phyloP scores from a whole-genome alignment of 2,888 invertebrate genomes.

The Stramonita haemastoma region DNA sequence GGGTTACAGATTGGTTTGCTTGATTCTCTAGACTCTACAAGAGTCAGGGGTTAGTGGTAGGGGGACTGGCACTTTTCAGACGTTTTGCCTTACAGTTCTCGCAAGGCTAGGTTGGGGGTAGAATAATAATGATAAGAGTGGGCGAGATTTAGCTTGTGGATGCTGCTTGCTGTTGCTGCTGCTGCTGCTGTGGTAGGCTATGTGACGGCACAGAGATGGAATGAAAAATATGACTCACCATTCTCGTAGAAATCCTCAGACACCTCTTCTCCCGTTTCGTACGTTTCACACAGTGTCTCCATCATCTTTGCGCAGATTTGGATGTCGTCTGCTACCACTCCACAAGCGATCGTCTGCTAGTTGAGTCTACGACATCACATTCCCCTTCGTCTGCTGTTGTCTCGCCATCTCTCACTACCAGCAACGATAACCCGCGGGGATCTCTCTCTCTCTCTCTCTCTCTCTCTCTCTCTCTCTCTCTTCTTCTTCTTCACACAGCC shows the following conservation, averaged over 20 bases:
- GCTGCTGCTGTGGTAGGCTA: neutral
- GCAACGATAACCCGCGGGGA: neutral
- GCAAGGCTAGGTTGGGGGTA: neutral
- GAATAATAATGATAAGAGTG: constrained; percentile 24
- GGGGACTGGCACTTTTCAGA: neutral
- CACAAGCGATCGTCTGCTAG: constrained; percentile 26
- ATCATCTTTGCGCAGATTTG: constrained; percentile 31
- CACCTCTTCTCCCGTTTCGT: constrained; percentile 52
- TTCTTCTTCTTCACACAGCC: no score
- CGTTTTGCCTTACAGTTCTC: neutral
- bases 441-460: neutral
- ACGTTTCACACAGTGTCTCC: constrained; percentile 49
- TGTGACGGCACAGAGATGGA: neutral
- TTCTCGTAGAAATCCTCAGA: constrained; percentile 64
- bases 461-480: neutral
- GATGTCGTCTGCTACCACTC: neutral
- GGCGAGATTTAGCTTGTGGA: neutral
- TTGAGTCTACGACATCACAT: constrained; percentile 18
- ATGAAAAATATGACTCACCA: constrained; percentile 51
- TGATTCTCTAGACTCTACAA: no score
- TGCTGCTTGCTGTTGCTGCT: neutral
- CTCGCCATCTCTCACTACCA: constrained; percentile 18
- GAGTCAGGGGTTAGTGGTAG: neutral
- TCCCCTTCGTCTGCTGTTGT: neutral
- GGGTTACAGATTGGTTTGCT: no score